phyloP scores from a whole-genome alignment of 2,888 invertebrate species.

The Cephus pulcher region DNA sequence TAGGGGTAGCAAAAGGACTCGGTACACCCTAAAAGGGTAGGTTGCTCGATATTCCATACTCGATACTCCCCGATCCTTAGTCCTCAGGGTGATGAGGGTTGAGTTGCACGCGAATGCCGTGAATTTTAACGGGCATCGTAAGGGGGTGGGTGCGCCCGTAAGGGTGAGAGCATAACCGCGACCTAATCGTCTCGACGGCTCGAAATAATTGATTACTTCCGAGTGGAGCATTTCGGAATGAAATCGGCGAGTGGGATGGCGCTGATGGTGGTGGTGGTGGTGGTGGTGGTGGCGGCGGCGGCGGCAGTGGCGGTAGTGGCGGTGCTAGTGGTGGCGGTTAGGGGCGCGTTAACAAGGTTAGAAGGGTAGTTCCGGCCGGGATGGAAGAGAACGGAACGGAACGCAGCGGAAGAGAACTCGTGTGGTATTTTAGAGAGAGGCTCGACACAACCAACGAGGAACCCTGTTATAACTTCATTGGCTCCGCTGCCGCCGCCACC shows the following conservation, averaged over 20 bases:
- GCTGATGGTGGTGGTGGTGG: neutral
- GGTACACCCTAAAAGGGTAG: too few species aligned
- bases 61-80: too few species aligned
- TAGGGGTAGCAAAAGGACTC: too few species aligned
- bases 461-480: conserved; percentile 44
- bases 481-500: conserved; percentile 19
- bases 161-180: conserved; percentile 14
- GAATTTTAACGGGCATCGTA: too few species aligned
- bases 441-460: conserved; percentile 24
- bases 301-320: conserved; percentile 12
- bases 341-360: conserved; percentile 44
- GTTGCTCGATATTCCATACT: too few species aligned
- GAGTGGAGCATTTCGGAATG: conserved; percentile 43
- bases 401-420: neutral
- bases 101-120: too few species aligned
- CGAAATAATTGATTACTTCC: conserved; percentile 51
- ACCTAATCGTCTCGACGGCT: conserved; percentile 32
- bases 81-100: too few species aligned
- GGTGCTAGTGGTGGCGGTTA: conserved; percentile 10
- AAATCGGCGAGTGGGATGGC: conserved; percentile 37
- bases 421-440: conserved; percentile 21
- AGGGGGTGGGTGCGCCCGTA: neutral
- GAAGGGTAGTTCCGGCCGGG: conserved; percentile 32
- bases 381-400: conserved; percentile 23
- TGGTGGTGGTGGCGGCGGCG: neutral